Conservation (phyloP, 2,888 invertebrate genomes). For the Caenorhabditis zanzibari region DNA sequence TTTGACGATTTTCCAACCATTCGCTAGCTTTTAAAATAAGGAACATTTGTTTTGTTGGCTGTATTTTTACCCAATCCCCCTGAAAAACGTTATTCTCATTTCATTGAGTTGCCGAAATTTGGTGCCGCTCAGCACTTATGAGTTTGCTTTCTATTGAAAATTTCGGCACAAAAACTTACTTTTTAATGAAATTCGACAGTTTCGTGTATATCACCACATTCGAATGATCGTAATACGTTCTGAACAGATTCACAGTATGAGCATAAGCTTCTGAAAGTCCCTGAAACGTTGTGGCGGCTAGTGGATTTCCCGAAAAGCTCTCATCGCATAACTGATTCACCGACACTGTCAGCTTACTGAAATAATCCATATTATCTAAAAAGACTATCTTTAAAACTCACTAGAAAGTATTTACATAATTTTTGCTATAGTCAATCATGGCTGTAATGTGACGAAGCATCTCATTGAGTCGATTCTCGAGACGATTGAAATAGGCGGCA, state of each 20-base stretch:
- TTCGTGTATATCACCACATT: slow-evolving; percentile 68
- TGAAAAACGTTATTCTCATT: no score
- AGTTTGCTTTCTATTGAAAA: no score
- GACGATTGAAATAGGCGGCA: slow-evolving; percentile 67
- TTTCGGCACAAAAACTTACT: slow-evolving; percentile 81
- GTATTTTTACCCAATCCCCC: no score
- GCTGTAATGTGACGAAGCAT: slow-evolving; percentile 91
- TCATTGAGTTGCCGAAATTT: no score
- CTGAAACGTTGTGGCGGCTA: slow-evolving; percentile 69
- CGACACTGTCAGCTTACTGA: slow-evolving; percentile 87
- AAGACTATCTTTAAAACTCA: slow-evolving; percentile 84
- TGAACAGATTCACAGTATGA: slow-evolving; percentile 71
- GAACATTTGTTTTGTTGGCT: no score
- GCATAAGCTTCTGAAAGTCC: slow-evolving; percentile 79
- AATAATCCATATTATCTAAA: slow-evolving; percentile 20
- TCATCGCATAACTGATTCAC: slow-evolving; percentile 91
- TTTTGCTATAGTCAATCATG: slow-evolving; percentile 95
- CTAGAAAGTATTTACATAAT: slow-evolving; percentile 94
- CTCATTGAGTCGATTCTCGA: slow-evolving; percentile 82
- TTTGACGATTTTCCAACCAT: no score
- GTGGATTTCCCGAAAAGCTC: slow-evolving; percentile 91
- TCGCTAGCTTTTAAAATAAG: no score
- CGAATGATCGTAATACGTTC: slow-evolving; percentile 70
- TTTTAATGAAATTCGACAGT: slow-evolving; percentile 86
- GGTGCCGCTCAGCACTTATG: no score